Evolutionary conservation across 2,888 invertebrate species (phyloP).

Genomic region (Julus scandinavius): DNA sequence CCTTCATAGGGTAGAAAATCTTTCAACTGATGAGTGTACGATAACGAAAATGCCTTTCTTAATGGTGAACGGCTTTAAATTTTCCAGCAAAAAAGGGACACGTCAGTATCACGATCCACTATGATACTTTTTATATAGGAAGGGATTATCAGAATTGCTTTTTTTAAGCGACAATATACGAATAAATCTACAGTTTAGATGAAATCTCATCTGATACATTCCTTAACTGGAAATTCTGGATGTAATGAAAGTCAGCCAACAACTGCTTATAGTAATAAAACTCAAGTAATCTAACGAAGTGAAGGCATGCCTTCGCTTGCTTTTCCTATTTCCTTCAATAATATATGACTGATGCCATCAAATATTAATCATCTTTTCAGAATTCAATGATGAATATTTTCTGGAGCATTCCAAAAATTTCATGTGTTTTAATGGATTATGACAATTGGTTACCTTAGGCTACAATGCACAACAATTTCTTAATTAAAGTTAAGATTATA

Average conservation of each 20-base stretch:
- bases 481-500: background rate
- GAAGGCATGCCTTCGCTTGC: conserved; percentile 16
- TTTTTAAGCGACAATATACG: conserved; percentile 41
- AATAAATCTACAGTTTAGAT: conserved; percentile 45
- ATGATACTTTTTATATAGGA: conserved; percentile 2
- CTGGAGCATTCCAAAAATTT: background rate
- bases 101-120: background rate
- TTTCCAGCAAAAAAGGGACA: background rate
- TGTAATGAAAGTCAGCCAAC: conserved; percentile 43
- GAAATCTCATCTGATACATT: conserved; percentile 43
- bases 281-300: conserved; percentile 35
- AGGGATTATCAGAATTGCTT: conserved; percentile 36
- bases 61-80: conserved; percentile 35
- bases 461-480: too few relatives aligned
- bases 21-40: conserved; percentile 43
- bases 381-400: background rate
- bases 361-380: conserved; percentile 8
- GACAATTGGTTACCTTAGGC: background rate
- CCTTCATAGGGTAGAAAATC: conserved; percentile 2
- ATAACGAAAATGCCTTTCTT: conserved; percentile 46
- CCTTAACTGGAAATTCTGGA: conserved; percentile 40
- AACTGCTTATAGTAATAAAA: conserved; percentile 36
- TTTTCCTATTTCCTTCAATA: conserved; percentile 24
- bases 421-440: background rate
- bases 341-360: conserved; percentile 12